phyloP scores from a whole-genome alignment of 1,140 invertebrate species.

The Alviniconcha marisindica region DNA sequence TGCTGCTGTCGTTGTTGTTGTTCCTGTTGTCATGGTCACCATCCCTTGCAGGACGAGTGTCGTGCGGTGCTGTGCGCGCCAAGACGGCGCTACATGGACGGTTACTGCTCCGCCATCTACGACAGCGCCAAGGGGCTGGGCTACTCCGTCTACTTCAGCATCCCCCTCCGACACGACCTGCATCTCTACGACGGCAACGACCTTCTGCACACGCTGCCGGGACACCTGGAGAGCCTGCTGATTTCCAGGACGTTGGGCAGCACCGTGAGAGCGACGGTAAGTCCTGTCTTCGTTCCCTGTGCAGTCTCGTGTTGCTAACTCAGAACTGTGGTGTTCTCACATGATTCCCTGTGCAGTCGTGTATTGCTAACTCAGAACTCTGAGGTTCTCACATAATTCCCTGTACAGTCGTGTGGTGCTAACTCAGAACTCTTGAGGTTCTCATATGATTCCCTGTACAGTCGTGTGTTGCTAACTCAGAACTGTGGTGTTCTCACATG shows the following conservation, averaged over 20 bases:
- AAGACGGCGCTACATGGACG: conserved; percentile 22
- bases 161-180: not conserved
- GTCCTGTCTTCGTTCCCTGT: not conserved
- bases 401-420: too few species aligned
- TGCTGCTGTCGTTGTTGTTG: too few species aligned
- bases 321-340: too few species aligned
- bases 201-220: conserved; percentile 35
- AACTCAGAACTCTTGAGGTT: too few species aligned
- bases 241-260: not conserved
- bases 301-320: too few species aligned
- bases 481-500: too few species aligned
- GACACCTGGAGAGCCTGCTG: not conserved
- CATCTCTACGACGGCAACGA: conserved; percentile 25
- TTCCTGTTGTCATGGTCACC: too few species aligned
- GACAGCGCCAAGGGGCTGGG: conserved; percentile 14
- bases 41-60: conserved; percentile 33
- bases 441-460: too few species aligned
- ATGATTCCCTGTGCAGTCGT: too few species aligned
- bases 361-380: too few species aligned
- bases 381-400: too few species aligned
- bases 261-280: conserved; percentile 8
- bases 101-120: conserved; percentile 25
- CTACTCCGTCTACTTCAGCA: conserved; percentile 39
- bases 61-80: conserved; percentile 33
- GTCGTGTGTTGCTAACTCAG: too few species aligned